Percentiles rank a stretch among this genome's conserved stretches.
These are phyloP conservation scores for Pelmatolapia mariae DNA, from an alignment of 2,113 vertebrate genomes.

Conservation along the genomic window DNA sequence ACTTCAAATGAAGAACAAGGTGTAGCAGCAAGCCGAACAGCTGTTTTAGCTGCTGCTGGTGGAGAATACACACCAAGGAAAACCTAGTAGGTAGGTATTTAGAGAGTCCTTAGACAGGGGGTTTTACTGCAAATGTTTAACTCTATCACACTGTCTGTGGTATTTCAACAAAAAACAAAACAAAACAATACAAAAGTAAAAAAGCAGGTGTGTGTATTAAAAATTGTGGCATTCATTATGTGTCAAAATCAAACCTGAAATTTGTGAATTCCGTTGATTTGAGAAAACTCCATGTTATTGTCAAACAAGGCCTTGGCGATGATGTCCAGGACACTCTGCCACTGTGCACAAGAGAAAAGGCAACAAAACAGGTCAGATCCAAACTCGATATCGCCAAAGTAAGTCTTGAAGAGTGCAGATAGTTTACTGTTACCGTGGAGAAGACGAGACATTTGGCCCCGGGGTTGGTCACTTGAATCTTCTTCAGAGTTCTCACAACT, in stretches of 20 bases:
- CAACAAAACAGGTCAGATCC: neutral
- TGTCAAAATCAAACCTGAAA: constrained; percentile 81
- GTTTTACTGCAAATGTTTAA: neutral
- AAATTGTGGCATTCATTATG: neutral
- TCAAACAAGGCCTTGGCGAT: constrained; percentile 96
- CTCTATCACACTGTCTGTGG: fast-evolving
- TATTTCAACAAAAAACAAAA: neutral
- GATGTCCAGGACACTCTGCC: constrained; percentile 96
- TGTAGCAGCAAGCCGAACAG: neutral
- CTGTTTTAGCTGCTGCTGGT: fast-evolving
- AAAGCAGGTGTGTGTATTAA: neutral
- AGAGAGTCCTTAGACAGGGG: neutral
- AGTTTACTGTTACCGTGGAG: constrained; percentile 82
- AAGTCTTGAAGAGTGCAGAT: neutral
- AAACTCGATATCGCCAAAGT: neutral
- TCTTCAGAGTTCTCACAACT: constrained; percentile 91
- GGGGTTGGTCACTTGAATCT: constrained; percentile 85
- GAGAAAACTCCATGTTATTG: constrained; percentile 94
- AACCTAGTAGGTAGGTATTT: neutral
- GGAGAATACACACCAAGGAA: neutral
- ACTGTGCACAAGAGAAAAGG: constrained; percentile 67
- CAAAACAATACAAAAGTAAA: neutral
- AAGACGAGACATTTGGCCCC: constrained; percentile 95
- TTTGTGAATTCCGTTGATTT: constrained; percentile 93
- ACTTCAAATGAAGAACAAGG: neutral